Base-by-base conservation (phyloP, 2,888 invertebrate genomes). In the Caenorhabditis uteleia region DNA sequence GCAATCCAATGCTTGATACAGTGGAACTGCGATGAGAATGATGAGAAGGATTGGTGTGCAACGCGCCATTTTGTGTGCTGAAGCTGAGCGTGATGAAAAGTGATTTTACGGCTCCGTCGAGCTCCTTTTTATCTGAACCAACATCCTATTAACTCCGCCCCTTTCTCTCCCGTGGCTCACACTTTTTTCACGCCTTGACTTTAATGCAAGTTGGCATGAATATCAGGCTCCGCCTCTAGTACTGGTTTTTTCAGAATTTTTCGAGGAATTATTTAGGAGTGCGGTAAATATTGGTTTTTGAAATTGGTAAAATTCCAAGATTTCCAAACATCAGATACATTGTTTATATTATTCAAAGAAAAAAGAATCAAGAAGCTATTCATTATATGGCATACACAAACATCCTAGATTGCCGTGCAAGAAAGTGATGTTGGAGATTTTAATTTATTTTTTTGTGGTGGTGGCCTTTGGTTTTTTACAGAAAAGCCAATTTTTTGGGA, bases 21-120 rank as follows among this genome's bases (percentile, higher is more conserved):
- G 33, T 25, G 70, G 70, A 26, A 70, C 55, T n/a, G 65, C 29
- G n/a, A 62, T 51, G 43, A 65, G n/a, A 48, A 70, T 58, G 50
- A 68, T 31, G 38, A 68, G 44, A 27, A 70, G 58, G 26, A 58
- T 47, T 16, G 53, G 49, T 38, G 57, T 50, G 58, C 33, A 56
- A 23, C 68, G 62, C 36, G 58, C 47, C 68, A 68, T 68, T 49
- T 23, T 40, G 31, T n/a, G 4, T 26, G 29, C n/a, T 26, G 44
- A 45, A 58, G 54, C 45, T 33, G 65, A 50, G 54, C 45, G 54
- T 53, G 58, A 48, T 53, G 53, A 58, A 55, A 50, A 55, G 58
- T 64, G 58, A 59, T 44, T 16, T 33, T 59, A 31, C 48, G 10
- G 8, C 16, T 25, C 26, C 40, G 25, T 45, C 12, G 48, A 38